Conservation (phyloP, 2,888 invertebrate species). For the Callosobruchus maculatus region DNA sequence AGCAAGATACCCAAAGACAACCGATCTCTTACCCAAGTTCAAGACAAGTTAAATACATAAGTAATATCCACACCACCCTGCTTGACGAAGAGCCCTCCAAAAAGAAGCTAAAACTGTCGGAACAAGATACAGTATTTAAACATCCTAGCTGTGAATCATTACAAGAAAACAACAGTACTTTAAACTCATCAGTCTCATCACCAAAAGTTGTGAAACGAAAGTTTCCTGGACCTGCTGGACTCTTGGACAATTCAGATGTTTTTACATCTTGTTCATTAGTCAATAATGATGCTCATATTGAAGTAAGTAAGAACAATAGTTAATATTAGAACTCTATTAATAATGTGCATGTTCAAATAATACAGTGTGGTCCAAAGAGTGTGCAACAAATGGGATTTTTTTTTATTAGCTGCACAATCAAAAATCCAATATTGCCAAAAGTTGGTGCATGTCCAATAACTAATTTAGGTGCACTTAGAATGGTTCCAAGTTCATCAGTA, state of each 20-base stretch:
- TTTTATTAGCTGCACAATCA: no score
- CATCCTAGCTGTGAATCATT: slow-evolving; percentile 2
- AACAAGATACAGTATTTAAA: background rate
- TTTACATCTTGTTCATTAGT: background rate
- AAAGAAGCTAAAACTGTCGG: background rate
- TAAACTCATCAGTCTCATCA: slow-evolving; percentile 8
- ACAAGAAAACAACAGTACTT: background rate
- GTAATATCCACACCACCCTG: background rate
- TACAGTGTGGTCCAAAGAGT: no score
- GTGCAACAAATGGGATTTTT: no score
- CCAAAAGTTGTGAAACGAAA: slow-evolving; percentile 27
- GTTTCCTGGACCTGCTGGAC: slow-evolving; percentile 36
- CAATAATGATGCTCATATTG: background rate
- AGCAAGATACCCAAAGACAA: background rate
- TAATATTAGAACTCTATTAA: no score
- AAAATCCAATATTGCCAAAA: no score
- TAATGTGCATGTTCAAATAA: no score
- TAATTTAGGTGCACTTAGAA: no score
- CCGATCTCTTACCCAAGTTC: background rate
- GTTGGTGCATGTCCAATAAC: no score
- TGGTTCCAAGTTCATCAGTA: no score
- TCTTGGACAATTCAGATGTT: slow-evolving; percentile 12
- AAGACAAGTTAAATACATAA: background rate
- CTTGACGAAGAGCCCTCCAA: background rate
- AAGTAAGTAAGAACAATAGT: no score